A percentile compares a stretch with the other conserved stretches of the same genome.
Evolutionary conservation across 1,140 invertebrate species (phyloP).

Genomic region (Nebria ingens): DNA sequence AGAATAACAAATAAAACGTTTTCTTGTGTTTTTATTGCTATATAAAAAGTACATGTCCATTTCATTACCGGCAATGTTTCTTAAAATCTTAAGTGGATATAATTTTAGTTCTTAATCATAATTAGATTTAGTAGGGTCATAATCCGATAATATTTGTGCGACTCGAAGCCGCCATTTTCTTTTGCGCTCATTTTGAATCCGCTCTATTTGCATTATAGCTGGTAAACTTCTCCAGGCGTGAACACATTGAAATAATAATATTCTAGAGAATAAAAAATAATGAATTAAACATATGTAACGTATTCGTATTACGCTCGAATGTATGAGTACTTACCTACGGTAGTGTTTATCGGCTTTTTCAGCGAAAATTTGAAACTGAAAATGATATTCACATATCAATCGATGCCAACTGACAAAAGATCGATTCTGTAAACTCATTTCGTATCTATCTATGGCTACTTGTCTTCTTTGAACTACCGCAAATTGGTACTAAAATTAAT

Average conservation of each 20-base stretch:
- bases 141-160: constrained; percentile 52
- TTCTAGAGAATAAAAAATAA: no score
- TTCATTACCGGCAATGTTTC: no score
- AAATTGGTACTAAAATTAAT: constrained; percentile 35
- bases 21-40: no score
- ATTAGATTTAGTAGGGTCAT: constrained; percentile 32
- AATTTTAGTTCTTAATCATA: background rate
- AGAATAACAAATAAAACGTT: no score
- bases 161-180: constrained; percentile 54
- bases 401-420: constrained; percentile 41
- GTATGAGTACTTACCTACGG: constrained; percentile 42
- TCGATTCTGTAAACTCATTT: constrained; percentile 40
- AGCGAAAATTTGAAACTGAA: constrained; percentile 37
- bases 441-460: constrained; percentile 50
- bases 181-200: constrained; percentile 50
- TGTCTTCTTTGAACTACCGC: constrained; percentile 39
- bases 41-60: no score
- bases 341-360: constrained; percentile 41
- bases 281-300: no score
- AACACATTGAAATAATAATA: constrained; percentile 46
- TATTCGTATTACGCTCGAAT: no score
- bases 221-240: constrained; percentile 50
- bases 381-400: constrained; percentile 33
- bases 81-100: no score
- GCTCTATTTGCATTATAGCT: constrained; percentile 45